These are phyloP conservation scores for Apodemia mormo DNA, from an alignment of 2,888 invertebrate species.

Conservation along the genomic window DNA sequence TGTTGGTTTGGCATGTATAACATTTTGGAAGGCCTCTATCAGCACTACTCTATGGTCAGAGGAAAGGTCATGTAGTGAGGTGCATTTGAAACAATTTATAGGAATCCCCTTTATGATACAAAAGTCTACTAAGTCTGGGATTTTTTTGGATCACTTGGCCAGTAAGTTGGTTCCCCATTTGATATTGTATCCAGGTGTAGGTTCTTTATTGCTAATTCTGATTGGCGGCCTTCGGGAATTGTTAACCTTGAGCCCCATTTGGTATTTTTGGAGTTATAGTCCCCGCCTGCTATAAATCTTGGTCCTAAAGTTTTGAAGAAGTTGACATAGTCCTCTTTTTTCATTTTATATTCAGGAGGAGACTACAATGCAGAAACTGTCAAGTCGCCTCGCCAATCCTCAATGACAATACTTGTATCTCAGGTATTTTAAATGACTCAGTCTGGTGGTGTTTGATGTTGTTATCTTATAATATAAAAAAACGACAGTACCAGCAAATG, in stretches of 20 bases:
- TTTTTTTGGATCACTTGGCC: constrained; percentile 33
- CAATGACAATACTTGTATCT: constrained; percentile 19
- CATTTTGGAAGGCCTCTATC: constrained; percentile 24
- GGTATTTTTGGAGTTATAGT: constrained; percentile 21
- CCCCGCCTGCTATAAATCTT: constrained; percentile 25
- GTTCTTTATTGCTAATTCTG: background rate
- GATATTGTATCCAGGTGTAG: constrained; percentile 24
- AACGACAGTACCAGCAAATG: too few relatives aligned
- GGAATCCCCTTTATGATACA: too few relatives aligned
- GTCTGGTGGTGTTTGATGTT: constrained; percentile 20
- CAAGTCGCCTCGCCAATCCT: constrained; percentile 7
- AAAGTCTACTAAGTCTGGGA: constrained; percentile 35
- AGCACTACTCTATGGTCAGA: constrained; percentile 36
- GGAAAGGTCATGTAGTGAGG: constrained; percentile 33
- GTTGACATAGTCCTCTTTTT: background rate
- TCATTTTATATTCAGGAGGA: background rate
- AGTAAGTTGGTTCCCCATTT: constrained; percentile 35
- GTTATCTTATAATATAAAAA: too few relatives aligned
- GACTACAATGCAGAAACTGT: constrained; percentile 22
- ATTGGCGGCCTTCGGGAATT: constrained; percentile 21
- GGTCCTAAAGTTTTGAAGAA: constrained; percentile 10
- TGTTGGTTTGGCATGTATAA: background rate
- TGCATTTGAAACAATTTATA: constrained; percentile 23
- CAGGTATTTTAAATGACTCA: background rate
- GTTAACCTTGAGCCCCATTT: constrained; percentile 21